Evolutionary conservation across 2,888 invertebrate genomes (phyloP).

Genomic region (Monochamus alternatus): DNA sequence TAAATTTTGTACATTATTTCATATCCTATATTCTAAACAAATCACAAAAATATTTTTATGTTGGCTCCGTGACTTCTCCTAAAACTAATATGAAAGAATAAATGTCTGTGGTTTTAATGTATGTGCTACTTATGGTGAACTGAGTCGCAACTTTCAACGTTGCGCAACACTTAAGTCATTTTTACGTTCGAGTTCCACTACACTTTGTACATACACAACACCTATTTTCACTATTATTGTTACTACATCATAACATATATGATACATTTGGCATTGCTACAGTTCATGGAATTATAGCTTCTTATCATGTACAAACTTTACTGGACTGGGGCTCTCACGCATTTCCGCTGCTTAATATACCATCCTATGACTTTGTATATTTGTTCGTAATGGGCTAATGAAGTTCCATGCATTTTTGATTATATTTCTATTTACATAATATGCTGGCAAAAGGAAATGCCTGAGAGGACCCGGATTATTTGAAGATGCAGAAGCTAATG

Average conservation of each 20-base stretch:
- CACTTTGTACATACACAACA: slow-evolving; percentile 70
- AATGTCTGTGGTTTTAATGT: slow-evolving; percentile 59
- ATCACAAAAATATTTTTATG: slow-evolving; percentile 72
- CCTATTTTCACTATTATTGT: slow-evolving; percentile 64
- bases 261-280: slow-evolving; percentile 71
- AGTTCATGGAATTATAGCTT: slow-evolving; percentile 58
- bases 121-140: slow-evolving; percentile 65
- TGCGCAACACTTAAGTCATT: slow-evolving; percentile 58
- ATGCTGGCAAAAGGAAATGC: slow-evolving; percentile 11
- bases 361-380: neutral
- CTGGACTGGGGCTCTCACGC: slow-evolving; percentile 12
- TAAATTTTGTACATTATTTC: slow-evolving; percentile 74
- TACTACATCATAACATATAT: slow-evolving; percentile 69
- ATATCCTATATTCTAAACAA: slow-evolving; percentile 71
- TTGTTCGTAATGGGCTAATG: slow-evolving; percentile 16
- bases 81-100: slow-evolving; percentile 61
- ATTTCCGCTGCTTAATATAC: slow-evolving; percentile 10
- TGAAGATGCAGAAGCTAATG: slow-evolving; percentile 56
- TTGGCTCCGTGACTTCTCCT: slow-evolving; percentile 67
- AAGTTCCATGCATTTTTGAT: slow-evolving; percentile 23
- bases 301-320: slow-evolving; percentile 46
- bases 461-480: slow-evolving; percentile 23
- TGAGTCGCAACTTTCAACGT: slow-evolving; percentile 56
- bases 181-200: slow-evolving; percentile 66
- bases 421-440: slow-evolving; percentile 37